Base-by-base conservation (phyloP, 2,113 vertebrate genomes). In the Chroicocephalus ridibundus region DNA sequence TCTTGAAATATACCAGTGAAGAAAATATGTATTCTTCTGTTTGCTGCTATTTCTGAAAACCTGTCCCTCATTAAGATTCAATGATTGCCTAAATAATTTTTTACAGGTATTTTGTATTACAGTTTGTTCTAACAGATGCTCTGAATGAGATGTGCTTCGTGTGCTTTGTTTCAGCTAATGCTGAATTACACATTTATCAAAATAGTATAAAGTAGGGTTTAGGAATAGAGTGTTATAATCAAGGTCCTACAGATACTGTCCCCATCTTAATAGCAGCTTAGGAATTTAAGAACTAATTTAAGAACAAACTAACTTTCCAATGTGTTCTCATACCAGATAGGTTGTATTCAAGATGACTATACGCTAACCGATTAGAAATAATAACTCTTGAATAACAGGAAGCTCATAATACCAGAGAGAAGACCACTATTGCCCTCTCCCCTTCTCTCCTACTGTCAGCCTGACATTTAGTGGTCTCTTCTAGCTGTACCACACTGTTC, bases 401-500 rank as follows among this genome's bases (percentile, higher is more conserved):
- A 55, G 12, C 27, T 60, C 13, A 34, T 36, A 44, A 68, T 54
- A 70, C 7, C 18, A 57, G n/a, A 79, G 6, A 58, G 22, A 65
- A 80, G 29, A 55, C 9, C 9, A 20, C 16, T 62, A 5, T 34
- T 61, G 34, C 46, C n/a, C 7, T 55, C 15, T n/a, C 3, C 17
- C 16, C 17, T 82, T 62, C 26, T 2, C 4, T 72, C 13, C 11
- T 86, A 44, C 36, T 34, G 17, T 58, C 42, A 85, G 18, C 29
- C 21, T 72, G 46, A 52, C 9, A 52, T 26, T 42, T 47, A 57
- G 4, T 12, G 5, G 9, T 68, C 13, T 47, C 14, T 77, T 77
- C 11, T 54, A 44, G 5, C 6, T 58, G 15, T 31, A 66, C 1
- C 20, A 51, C 8, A 47, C 8, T 3, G 1, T 58, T 10, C 2